phyloP scores from a whole-genome alignment of 2,797 vertebrate species.

The Echiichthys vipera region DNA sequence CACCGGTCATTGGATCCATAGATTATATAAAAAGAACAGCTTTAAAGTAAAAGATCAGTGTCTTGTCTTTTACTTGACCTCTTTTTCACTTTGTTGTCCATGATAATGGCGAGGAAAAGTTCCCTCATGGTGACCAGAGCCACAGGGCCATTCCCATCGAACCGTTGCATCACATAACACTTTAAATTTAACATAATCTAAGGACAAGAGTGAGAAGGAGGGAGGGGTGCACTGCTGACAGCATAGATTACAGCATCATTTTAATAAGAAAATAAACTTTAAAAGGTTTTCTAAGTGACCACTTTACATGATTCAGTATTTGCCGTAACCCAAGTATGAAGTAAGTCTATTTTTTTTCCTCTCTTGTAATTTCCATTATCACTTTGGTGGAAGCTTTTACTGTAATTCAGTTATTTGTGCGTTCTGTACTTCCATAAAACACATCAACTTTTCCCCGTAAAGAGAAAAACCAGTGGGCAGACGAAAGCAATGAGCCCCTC shows the following conservation, averaged over 20 bases:
- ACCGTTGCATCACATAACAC: not conserved
- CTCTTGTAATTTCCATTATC: slow-evolving; percentile 1
- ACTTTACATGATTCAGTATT: not conserved
- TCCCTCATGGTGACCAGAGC: no score
- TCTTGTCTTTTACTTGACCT: no score
- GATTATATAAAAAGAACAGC: no score
- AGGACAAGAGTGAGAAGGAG: not conserved
- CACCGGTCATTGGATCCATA: no score
- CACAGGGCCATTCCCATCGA: not conserved
- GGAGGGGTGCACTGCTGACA: not conserved
- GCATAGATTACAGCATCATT: not conserved
- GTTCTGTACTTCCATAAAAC: not conserved
- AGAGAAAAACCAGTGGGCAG: not conserved
- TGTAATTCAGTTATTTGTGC: slow-evolving; percentile 20
- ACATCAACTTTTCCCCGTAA: not conserved
- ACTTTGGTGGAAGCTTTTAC: not conserved
- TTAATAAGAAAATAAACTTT: not conserved
- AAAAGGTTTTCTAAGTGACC: not conserved
- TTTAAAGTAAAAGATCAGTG: no score
- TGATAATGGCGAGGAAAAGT: no score
- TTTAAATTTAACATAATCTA: not conserved
- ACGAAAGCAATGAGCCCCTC: slow-evolving; percentile 18
- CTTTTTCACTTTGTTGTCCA: no score
- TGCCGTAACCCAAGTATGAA: not conserved
- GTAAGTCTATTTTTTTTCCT: not conserved